Evolutionary conservation across 2,113 vertebrate species (phyloP), one percentile per base, ranked within the genome.

Genomic region (Tragelaphus imberbis): DNA sequence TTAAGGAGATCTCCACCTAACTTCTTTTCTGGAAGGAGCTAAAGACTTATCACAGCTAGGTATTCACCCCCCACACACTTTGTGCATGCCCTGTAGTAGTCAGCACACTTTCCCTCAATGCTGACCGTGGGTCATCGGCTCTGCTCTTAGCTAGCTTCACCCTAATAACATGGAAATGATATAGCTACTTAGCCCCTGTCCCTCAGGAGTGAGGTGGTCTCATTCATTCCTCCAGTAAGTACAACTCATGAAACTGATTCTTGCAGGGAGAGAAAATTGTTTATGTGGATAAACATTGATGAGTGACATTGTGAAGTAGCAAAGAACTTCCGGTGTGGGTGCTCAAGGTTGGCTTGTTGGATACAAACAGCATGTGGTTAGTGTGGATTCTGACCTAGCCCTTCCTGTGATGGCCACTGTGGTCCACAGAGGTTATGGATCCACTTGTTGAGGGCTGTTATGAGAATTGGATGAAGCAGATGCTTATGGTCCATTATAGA

Each of bases 181-280:
- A 30, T 51, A 56, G 27, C 8, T 47, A 63, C 14, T 51, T 27
- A 13, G 23, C 56, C 56, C 15, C 4, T 55, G 33, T 5, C 68
- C 10, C 68, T 84, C 40, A 55, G 36, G 30, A 92, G n/a, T 3
- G 94, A 92, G 44, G 92, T n/a, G 30, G 49, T 2, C 58, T 13
- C 82, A 21, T 12, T 96, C 53, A 14, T 63, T 79, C 19, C 28
- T 12, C 75, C 58, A 82, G 55, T 71, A 61, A 91, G 17, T 53
- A 79, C 53, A 96, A 61, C 5, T 65, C 84, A 77, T 84, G 33
- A 6, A 1, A 92, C 86, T 0, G 1, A 7, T 27, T 94, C 91
- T 97, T 91, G 84, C 51, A 97, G 89, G 49, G 36, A 97, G 33
- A 97, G 13, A 33, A 90, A 59, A 77, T 33, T 91, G 85, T 91